Conservation (phyloP, 2,888 invertebrate genomes). For the Myopa testacea region DNA sequence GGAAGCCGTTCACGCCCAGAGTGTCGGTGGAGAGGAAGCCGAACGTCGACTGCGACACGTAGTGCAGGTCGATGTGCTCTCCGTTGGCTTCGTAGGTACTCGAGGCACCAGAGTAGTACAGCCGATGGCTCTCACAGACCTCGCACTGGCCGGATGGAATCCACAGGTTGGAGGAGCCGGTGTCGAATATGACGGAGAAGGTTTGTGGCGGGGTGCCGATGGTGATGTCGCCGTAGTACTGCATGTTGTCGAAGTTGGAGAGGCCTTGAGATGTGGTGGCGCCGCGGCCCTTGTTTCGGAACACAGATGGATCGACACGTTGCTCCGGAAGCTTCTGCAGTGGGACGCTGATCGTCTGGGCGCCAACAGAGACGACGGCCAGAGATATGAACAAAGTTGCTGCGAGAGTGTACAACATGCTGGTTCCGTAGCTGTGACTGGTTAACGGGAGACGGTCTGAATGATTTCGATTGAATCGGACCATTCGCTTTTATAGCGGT, state of each 20-base stretch:
- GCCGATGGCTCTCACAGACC: constrained; percentile 94
- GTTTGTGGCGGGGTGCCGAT: constrained; percentile 91
- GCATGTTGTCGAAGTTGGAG: constrained; percentile 45
- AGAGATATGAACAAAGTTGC: too few species aligned
- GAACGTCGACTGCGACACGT: constrained; percentile 94
- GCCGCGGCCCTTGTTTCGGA: too few species aligned
- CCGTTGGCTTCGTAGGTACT: constrained; percentile 86
- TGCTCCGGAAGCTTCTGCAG: too few species aligned
- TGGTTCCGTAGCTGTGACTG: too few species aligned
- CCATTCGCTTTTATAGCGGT: too few species aligned
- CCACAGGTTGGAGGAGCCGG: constrained; percentile 93
- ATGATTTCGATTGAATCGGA: too few species aligned
- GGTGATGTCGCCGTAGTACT: constrained; percentile 70
- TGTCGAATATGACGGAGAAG: constrained; percentile 95
- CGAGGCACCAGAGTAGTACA: constrained; percentile 90
- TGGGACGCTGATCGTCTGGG: too few species aligned
- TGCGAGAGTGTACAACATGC: too few species aligned
- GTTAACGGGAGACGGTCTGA: too few species aligned
- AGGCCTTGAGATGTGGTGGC: not conserved
- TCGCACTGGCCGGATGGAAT: constrained; percentile 96
- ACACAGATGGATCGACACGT: too few species aligned
- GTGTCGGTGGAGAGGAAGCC: constrained; percentile 93
- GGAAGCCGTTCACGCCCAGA: constrained; percentile 77
- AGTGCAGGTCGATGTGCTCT: constrained; percentile 88
- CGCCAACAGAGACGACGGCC: too few species aligned